Percentiles rank a stretch among this genome's conserved stretches.
phyloP scores from a whole-genome alignment of 2,888 invertebrate species.

The Embidobia sp. region DNA sequence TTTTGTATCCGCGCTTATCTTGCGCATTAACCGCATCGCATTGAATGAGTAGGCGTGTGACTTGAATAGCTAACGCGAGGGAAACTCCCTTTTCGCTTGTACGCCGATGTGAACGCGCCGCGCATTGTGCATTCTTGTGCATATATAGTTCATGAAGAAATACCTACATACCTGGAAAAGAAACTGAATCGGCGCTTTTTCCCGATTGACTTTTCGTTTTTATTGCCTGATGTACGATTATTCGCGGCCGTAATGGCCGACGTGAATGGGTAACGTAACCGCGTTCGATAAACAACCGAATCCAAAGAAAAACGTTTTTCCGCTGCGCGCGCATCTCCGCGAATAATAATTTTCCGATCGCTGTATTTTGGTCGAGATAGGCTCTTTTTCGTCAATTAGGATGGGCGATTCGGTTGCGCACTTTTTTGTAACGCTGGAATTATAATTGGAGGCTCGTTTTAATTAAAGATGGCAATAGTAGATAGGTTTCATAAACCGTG shows the following conservation, averaged over 20 bases:
- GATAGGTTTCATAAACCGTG: too few species aligned
- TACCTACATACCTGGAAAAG: slow-evolving; percentile 54
- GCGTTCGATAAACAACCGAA: slow-evolving; percentile 45
- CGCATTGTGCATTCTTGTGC: slow-evolving; percentile 49
- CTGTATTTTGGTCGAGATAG: too few species aligned
- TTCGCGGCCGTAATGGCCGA: slow-evolving; percentile 20
- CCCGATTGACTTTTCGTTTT: slow-evolving; percentile 38
- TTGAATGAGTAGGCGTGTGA: slow-evolving; percentile 69
- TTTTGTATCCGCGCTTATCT: slow-evolving; percentile 31
- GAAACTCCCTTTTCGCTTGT: slow-evolving; percentile 64
- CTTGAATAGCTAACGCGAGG: slow-evolving; percentile 68
- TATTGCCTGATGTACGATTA: slow-evolving; percentile 41
- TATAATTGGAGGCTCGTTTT: too few species aligned
- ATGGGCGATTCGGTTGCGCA: too few species aligned
- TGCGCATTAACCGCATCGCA: slow-evolving; percentile 64
- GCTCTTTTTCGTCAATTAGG: too few species aligned
- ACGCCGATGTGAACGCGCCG: slow-evolving; percentile 41
- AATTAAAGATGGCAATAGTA: too few species aligned
- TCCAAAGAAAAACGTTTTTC: too few species aligned
- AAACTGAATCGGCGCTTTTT: slow-evolving; percentile 47
- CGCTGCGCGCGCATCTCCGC: too few species aligned
- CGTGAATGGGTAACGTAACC: slow-evolving; percentile 35
- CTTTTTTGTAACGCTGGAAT: too few species aligned
- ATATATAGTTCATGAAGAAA: slow-evolving; percentile 52
- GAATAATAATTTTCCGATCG: too few species aligned